Percentiles rank a stretch among this genome's conserved stretches.
phyloP scores from a whole-genome alignment of 1,140 invertebrate species.

The Teleopsis dalmanni region DNA sequence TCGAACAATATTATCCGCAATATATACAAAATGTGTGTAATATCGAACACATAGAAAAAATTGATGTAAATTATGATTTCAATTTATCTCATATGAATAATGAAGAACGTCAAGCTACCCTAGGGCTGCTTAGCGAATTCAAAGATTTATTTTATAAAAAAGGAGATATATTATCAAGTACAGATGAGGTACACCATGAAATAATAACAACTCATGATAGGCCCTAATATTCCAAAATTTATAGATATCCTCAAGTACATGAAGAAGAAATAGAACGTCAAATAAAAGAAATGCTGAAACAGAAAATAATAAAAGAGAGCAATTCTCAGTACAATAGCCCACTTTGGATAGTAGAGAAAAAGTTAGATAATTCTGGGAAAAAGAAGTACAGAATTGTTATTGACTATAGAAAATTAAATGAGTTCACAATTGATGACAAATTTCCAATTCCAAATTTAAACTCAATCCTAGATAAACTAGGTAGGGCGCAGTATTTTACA shows the following conservation, averaged over 20 bases:
- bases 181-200: constrained; percentile 18
- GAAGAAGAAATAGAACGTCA: constrained; percentile 37
- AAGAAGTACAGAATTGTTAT: constrained; percentile 41
- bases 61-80: background rate
- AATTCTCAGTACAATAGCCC: constrained; percentile 32
- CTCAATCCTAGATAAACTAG: constrained; percentile 40
- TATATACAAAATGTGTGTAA: background rate
- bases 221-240: constrained; percentile 22
- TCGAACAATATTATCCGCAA: background rate
- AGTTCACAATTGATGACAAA: constrained; percentile 39
- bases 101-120: background rate
- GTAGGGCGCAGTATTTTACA: constrained; percentile 28
- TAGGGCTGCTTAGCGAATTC: background rate
- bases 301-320: constrained; percentile 39
- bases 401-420: constrained; percentile 41
- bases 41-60: background rate
- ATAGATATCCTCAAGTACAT: constrained; percentile 36
- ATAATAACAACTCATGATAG: constrained; percentile 21
- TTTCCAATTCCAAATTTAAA: constrained; percentile 48
- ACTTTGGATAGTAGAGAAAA: constrained; percentile 42
- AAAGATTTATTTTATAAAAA: constrained; percentile 2
- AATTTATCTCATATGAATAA: background rate
- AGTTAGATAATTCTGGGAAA: constrained; percentile 35
- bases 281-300: constrained; percentile 38
- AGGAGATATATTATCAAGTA: constrained; percentile 4